Evolutionary conservation across 2,888 invertebrate species (phyloP).

Genomic region (Zonitis immaculata): DNA sequence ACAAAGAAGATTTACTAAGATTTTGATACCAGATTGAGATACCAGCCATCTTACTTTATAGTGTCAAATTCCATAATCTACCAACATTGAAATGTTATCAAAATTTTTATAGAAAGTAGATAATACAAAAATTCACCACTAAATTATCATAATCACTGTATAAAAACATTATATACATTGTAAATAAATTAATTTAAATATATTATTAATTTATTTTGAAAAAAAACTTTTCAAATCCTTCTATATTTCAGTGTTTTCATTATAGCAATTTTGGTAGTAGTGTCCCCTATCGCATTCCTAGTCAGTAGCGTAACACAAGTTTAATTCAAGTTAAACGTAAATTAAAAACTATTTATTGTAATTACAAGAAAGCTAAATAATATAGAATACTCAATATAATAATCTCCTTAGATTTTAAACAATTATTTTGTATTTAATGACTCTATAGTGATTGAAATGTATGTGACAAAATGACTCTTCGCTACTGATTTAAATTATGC

Average conservation of each 20-base stretch:
- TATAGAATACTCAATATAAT: too few relatives aligned
- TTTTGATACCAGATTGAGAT: conserved; percentile 47
- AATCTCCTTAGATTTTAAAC: too few relatives aligned
- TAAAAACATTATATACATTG: neutral
- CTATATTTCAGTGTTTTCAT: conserved; percentile 14
- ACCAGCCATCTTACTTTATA: conserved; percentile 47
- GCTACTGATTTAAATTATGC: neutral
- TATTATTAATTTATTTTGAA: neutral
- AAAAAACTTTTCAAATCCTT: neutral
- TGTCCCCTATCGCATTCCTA: conserved; percentile 1
- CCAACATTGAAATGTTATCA: conserved; percentile 34
- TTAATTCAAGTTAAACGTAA: neutral
- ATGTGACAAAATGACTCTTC: neutral
- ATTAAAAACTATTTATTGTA: too few relatives aligned
- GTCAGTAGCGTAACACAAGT: neutral
- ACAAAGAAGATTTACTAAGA: conserved; percentile 49
- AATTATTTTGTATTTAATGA: too few relatives aligned
- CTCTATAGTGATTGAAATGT: too few relatives aligned
- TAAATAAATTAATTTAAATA: neutral
- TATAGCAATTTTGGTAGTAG: conserved; percentile 17
- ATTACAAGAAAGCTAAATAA: too few relatives aligned
- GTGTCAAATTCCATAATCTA: conserved; percentile 49
- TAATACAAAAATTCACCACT: conserved; percentile 1
- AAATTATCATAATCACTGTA: conserved; percentile 1
- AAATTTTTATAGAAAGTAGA: neutral